Conservation (phyloP, 1,140 invertebrate genomes). For the Pomacea maculata region DNA sequence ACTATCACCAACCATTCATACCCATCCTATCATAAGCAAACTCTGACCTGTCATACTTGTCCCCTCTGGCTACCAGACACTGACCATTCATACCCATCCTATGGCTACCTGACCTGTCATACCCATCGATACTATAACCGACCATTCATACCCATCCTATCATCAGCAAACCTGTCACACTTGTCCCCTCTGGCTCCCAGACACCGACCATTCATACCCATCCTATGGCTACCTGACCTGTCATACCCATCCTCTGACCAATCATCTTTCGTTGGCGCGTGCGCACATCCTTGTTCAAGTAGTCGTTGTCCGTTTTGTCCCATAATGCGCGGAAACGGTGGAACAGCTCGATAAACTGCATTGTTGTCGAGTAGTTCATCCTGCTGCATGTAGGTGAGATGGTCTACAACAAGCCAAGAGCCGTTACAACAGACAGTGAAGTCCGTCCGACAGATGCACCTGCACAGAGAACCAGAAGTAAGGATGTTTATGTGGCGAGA, state of each 20-base stretch:
- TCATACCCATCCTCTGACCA: conserved; percentile 16
- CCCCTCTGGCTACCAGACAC: no score
- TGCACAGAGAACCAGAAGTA: background rate
- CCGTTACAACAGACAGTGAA: background rate
- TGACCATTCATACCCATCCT: background rate
- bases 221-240: background rate
- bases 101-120: conserved; percentile 6
- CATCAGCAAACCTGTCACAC: no score
- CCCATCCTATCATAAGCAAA: background rate
- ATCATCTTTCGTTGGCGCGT: conserved; percentile 6
- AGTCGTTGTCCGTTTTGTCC: conserved; percentile 3
- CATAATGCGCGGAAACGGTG: conserved; percentile 5
- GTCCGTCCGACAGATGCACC: background rate
- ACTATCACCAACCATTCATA: background rate
- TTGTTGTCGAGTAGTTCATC: conserved; percentile 18
- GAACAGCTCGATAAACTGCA: conserved; percentile 17
- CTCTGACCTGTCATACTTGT: no score
- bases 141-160: no score
- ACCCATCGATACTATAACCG: no score
- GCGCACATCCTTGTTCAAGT: conserved; percentile 8
- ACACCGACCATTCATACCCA: background rate
- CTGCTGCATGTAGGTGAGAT: background rate
- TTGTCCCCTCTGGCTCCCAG: no score
- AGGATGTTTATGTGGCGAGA: background rate
- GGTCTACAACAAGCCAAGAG: background rate